These are phyloP conservation scores for Lydus trimaculatus DNA, from an alignment of 2,888 invertebrate species.

Conservation along the genomic window DNA sequence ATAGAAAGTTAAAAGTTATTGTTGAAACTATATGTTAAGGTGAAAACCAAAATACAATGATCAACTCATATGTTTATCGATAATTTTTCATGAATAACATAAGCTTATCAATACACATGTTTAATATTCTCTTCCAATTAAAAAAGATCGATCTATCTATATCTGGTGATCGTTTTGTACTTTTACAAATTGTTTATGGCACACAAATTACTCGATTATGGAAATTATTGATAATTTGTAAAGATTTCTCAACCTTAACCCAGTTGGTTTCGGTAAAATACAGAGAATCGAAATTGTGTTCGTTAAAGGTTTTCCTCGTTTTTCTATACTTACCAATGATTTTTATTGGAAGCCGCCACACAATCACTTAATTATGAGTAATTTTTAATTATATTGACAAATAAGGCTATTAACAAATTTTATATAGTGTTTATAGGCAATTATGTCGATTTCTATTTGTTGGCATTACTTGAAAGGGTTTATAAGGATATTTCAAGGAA, in stretches of 20 bases:
- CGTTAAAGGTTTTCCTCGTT: neutral
- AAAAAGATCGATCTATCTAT: too few species aligned
- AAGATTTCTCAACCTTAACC: neutral
- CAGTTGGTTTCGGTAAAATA: neutral
- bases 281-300: neutral
- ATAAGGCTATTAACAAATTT: neutral
- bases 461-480: neutral
- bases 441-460: neutral
- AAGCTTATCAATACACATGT: neutral
- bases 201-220: neutral
- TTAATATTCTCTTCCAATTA: neutral
- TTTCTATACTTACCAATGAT: too few species aligned
- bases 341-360: neutral
- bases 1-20: slow-evolving; percentile 3
- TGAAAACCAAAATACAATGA: neutral
- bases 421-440: neutral
- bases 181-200: neutral
- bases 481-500: neutral
- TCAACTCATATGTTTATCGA: neutral
- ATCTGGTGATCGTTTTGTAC: neutral
- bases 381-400: neutral
- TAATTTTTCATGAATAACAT: neutral
- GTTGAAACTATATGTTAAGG: neutral
- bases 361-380: neutral
- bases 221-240: neutral